Conservation (phyloP, 2,113 vertebrate genomes). For the Anguilla rostrata region DNA sequence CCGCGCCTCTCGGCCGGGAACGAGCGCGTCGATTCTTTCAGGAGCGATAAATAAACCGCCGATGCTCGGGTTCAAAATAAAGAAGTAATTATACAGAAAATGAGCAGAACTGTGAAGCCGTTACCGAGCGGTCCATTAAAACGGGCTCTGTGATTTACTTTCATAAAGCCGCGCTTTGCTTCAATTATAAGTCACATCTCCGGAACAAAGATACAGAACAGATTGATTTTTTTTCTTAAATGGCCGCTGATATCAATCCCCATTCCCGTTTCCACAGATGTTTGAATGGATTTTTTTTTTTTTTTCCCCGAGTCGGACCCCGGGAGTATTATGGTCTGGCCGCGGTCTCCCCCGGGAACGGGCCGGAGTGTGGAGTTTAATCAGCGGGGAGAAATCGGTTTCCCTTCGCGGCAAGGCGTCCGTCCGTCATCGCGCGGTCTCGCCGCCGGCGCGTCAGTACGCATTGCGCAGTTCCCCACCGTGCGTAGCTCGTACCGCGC, state of each 20-base stretch:
- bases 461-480: no score
- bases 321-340: conserved; percentile 24
- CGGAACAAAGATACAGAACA: conserved; percentile 24
- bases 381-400: no score
- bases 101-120: conserved; percentile 8
- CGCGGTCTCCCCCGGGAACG: background rate
- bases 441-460: no score
- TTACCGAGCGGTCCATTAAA: conserved; percentile 21
- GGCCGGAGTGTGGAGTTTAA: no score
- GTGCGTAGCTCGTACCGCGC: no score
- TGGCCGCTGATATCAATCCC: background rate
- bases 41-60: conserved; percentile 12
- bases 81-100: background rate
- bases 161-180: conserved; percentile 16
- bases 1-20: background rate
- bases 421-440: no score
- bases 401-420: no score
- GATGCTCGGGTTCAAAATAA: background rate
- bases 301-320: conserved; percentile 12
- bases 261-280: conserved; percentile 21
- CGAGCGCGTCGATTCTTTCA: conserved; percentile 12
- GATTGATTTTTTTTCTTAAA: conserved; percentile 25
- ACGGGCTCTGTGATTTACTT: conserved; percentile 27
- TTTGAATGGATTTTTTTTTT: conserved; percentile 20
- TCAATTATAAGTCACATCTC: conserved; percentile 25